Evolutionary conservation across 2,797 vertebrate species (phyloP), one percentile per base, ranked within the genome.

Genomic region (Dromococcyx pavoninus): DNA sequence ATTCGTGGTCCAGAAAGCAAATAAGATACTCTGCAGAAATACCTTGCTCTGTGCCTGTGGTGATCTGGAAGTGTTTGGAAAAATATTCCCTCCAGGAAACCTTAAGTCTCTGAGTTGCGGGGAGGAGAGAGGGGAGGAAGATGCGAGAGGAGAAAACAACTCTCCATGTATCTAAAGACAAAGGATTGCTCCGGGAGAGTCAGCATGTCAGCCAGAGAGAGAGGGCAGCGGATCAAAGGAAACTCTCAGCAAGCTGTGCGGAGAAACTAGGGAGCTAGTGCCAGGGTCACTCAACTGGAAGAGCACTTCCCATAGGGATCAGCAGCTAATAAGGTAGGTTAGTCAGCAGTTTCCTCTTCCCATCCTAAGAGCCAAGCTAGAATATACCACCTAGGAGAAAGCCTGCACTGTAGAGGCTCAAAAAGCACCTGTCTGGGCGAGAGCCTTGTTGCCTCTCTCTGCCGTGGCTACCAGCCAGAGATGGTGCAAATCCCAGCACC

Each of bases 241-340:
- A 97, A 95, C 96, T 96, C 94, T 97, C 96, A 94, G 95, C 93
- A 97, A 97, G 93, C 97, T 97, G 62, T 97, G 95, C 97, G 97
- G 96, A 98, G 97, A 96, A 98, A 93, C 98, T 98, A 98, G 97
- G 97, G 98, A 98, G 93, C 96, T 98, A 98, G 97, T 98, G 97
- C 97, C 98, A 98, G 98, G 98, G 98, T 97, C 97, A 96, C 95
- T 95, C 97, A 97, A 85, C 96, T 97, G 98, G 97, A 98, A 98
- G 97, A 97, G 95, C 97, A 95, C 96, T 98, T 97, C 97, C 97
- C 97, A 0, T 98, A 98, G 98, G 97, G 98, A 98, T 94, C 97
- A 97, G 92, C 98, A 97, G 88, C 93, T 97, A 88, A 93, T 96
- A 97, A 98, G 98, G 98, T 98, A 98, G 91, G 98, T 98, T 98